Conservation (phyloP, 2,888 invertebrate species). For the Lasioglossum zephyrum region DNA sequence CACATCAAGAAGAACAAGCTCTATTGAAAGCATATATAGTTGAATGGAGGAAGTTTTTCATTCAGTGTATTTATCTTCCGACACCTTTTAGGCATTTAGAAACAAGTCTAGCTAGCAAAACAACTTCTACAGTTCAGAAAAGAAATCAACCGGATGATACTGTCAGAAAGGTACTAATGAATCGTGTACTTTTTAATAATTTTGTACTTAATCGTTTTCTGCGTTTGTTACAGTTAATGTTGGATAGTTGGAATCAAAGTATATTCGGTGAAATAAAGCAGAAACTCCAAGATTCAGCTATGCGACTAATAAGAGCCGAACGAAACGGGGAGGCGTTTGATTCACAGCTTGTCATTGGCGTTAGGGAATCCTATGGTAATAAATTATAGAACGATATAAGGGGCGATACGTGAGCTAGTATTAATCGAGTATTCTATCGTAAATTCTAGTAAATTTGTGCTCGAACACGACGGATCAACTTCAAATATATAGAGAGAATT, state of each 20-base stretch:
- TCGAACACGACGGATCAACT: slow-evolving; percentile 96
- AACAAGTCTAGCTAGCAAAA: slow-evolving; percentile 91
- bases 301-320: slow-evolving; percentile 98
- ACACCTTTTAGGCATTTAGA: slow-evolving; percentile 98
- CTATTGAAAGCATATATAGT: slow-evolving; percentile 97
- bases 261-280: slow-evolving; percentile 98
- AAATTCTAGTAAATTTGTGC: slow-evolving; percentile 94
- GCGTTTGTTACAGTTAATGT: slow-evolving; percentile 90
- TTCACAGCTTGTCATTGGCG: slow-evolving; percentile 98
- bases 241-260: slow-evolving; percentile 99
- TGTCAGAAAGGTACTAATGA: slow-evolving; percentile 89
- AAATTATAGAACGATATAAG: slow-evolving; percentile 13
- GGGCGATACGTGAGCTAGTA: neutral
- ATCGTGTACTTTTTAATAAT: neutral
- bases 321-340: slow-evolving; percentile 99
- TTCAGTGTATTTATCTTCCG: slow-evolving; percentile 98
- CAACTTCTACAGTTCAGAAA: slow-evolving; percentile 80
- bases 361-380: slow-evolving; percentile 97
- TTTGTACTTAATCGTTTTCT: neutral
- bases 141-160: slow-evolving; percentile 90
- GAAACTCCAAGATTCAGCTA: slow-evolving; percentile 96
- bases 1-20: slow-evolving; percentile 97
- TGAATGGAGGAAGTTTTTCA: slow-evolving; percentile 99
- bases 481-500: slow-evolving; percentile 97
- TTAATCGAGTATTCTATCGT: neutral